Base-by-base conservation (phyloP, 2,797 vertebrate genomes). In the Odontamblyopus lacepedii region DNA sequence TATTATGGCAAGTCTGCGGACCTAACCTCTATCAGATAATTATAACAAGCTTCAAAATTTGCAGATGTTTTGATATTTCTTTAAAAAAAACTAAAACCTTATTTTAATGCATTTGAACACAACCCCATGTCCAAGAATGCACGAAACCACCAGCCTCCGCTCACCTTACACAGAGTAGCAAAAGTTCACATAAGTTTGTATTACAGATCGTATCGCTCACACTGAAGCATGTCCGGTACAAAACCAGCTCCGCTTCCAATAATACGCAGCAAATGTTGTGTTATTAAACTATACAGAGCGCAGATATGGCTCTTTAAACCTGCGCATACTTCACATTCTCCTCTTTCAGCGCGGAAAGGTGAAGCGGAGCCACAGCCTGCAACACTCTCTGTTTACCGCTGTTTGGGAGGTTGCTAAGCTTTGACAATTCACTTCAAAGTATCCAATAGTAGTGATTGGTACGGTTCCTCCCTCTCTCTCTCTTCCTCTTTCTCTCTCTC, bases 331-430 rank as follows among this genome's bases (percentile, higher is more conserved):
- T 72, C 50, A 70, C 78, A 73, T 85, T 75, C 74, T 64, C 41
- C 62, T 72, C 61, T 62, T 57, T 88, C 77, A 73, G 44, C 76
- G 18, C 59, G 26, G 1, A 74, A 63, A 48, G 41, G 73, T 50
- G 55, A 68, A 60, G 30, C 44, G 3, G 48, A 72, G 60, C 3
- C 2, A 3, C n/a, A n/a, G 55, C 64, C 53, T 63, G 8, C 5
- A 74, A 27, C 69, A 66, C 63, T 53, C 75, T 70, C 60, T 87
- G 78, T 85, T 79, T 83, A 38, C 23, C 4, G 29, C 29, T 56
- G 78, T 87, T 73, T 73, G 67, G 30, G 2, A 6, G 19, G 82
- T 88, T 78, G 69, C 80, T 72, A 82, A 81, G 82, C 62, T 69
- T 50, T 19, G 1, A 32, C 29, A 13, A 60, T 15, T 61, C 62